Evolutionary conservation across 1,140 invertebrate species (phyloP).

Genomic region (Drosophila pallidifrons): DNA sequence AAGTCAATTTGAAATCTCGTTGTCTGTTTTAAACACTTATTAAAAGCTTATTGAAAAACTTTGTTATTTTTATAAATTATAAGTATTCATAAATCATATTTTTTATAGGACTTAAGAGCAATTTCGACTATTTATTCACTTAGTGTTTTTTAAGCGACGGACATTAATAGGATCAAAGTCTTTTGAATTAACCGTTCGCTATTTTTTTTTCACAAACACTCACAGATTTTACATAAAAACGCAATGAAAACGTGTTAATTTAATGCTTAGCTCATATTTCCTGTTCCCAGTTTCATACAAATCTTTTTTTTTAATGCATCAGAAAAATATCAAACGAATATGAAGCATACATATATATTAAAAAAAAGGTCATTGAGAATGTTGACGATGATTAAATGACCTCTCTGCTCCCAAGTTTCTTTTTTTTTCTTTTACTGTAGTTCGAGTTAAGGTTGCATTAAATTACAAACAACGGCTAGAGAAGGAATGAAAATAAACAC

Average conservation of each 20-base stretch:
- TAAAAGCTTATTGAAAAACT: too few relatives aligned
- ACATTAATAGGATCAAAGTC: not conserved
- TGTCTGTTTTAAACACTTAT: not conserved
- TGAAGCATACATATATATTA: not conserved
- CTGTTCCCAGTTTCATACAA: not conserved
- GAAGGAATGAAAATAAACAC: constrained; percentile 10
- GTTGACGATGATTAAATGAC: constrained; percentile 30
- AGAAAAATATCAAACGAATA: constrained; percentile 4
- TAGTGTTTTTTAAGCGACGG: not conserved
- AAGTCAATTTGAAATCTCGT: too few relatives aligned
- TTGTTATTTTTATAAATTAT: too few relatives aligned
- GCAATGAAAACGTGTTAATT: constrained; percentile 10
- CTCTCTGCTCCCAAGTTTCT: not conserved
- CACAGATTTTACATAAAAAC: not conserved
- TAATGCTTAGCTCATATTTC: constrained; percentile 12
- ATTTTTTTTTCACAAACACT: not conserved
- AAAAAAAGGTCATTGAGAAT: constrained; percentile 6
- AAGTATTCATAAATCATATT: not conserved
- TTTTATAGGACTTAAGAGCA: not conserved
- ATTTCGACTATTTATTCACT: not conserved
- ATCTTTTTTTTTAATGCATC: not conserved
- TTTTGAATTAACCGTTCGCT: constrained; percentile 2
- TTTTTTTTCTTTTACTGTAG: not conserved
- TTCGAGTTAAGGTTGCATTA: constrained; percentile 20
- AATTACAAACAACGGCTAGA: constrained; percentile 12